These are phyloP conservation scores for Anastatus disparis DNA, from an alignment of 1,140 invertebrate species.

Conservation along the genomic window DNA sequence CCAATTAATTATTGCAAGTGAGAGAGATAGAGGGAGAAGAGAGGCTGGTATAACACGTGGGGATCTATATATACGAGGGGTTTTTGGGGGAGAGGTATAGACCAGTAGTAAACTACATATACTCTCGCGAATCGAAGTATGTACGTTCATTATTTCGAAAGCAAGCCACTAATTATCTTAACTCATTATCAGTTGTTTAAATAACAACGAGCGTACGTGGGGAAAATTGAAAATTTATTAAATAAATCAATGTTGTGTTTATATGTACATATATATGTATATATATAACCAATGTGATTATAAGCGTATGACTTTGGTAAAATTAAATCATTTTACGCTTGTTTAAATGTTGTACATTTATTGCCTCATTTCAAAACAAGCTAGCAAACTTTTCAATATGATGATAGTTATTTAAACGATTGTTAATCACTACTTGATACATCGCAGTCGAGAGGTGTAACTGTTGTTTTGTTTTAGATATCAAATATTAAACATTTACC, in stretches of 20 bases:
- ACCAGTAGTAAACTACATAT: too few relatives aligned
- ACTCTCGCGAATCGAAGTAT: neutral
- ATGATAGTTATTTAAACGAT: neutral
- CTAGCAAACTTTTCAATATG: neutral
- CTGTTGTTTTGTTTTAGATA: too few relatives aligned
- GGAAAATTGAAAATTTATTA: slow-evolving; percentile 29
- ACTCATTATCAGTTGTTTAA: slow-evolving; percentile 41
- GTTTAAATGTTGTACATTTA: slow-evolving; percentile 5
- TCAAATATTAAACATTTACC: too few relatives aligned
- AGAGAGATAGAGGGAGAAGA: too few relatives aligned
- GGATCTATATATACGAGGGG: too few relatives aligned
- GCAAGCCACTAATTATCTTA: slow-evolving; percentile 41
- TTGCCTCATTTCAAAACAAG: slow-evolving; percentile 1
- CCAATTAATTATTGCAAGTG: slow-evolving; percentile 42
- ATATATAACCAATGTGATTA: too few relatives aligned
- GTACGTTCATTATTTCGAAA: slow-evolving; percentile 34
- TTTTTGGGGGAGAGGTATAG: too few relatives aligned
- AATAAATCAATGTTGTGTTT: slow-evolving; percentile 18
- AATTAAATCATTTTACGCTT: too few relatives aligned
- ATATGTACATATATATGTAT: neutral
- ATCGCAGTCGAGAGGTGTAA: too few relatives aligned
- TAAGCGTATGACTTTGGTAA: too few relatives aligned
- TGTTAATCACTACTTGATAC: too few relatives aligned
- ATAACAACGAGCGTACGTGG: neutral
- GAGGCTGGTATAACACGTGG: too few relatives aligned